Percentiles rank a stretch among this genome's conserved stretches.
Evolutionary conservation across 2,888 invertebrate genomes (phyloP).

Genomic region (Drosophila parthenogenetica): DNA sequence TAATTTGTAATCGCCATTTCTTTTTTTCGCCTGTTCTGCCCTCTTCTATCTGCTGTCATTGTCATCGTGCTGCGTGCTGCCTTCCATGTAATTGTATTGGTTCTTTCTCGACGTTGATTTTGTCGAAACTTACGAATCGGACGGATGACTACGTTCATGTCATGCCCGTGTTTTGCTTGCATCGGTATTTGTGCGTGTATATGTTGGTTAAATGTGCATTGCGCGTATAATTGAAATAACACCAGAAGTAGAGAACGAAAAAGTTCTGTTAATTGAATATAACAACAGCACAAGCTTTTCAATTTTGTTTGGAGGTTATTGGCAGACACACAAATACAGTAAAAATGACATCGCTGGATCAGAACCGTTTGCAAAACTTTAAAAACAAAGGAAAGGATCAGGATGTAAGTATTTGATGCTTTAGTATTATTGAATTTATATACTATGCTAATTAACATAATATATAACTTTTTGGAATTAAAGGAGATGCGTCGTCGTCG

Average conservation of each 20-base stretch:
- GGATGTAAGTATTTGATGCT: slow-evolving; percentile 91
- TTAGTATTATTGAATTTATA: no score
- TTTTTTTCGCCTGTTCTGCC: slow-evolving; percentile 60
- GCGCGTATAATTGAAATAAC: slow-evolving; percentile 55
- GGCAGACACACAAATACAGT: slow-evolving; percentile 30
- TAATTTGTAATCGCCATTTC: slow-evolving; percentile 70
- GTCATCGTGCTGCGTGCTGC: slow-evolving; percentile 67
- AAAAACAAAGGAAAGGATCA: slow-evolving; percentile 99
- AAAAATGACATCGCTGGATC: slow-evolving; percentile 82
- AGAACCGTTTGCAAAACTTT: slow-evolving; percentile 94
- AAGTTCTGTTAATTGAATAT: slow-evolving; percentile 19
- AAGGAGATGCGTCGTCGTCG: slow-evolving; percentile 98
- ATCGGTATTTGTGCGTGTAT: slow-evolving; percentile 38
- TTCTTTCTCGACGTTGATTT: slow-evolving; percentile 55
- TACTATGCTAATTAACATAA: background rate
- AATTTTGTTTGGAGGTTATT: slow-evolving; percentile 46
- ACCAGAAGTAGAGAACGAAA: slow-evolving; percentile 39
- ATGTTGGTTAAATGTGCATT: slow-evolving; percentile 41
- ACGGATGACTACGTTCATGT: slow-evolving; percentile 35
- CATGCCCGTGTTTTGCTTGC: slow-evolving; percentile 49
- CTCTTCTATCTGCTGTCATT: slow-evolving; percentile 46
- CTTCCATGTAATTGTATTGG: slow-evolving; percentile 63
- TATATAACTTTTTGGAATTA: background rate
- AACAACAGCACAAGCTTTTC: slow-evolving; percentile 26
- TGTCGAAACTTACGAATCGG: slow-evolving; percentile 49